A percentile compares a stretch with the other conserved stretches of the same genome.
These are phyloP conservation scores for Drosophila diplacantha DNA, from an alignment of 2,888 invertebrate genomes.

Conservation along the genomic window DNA sequence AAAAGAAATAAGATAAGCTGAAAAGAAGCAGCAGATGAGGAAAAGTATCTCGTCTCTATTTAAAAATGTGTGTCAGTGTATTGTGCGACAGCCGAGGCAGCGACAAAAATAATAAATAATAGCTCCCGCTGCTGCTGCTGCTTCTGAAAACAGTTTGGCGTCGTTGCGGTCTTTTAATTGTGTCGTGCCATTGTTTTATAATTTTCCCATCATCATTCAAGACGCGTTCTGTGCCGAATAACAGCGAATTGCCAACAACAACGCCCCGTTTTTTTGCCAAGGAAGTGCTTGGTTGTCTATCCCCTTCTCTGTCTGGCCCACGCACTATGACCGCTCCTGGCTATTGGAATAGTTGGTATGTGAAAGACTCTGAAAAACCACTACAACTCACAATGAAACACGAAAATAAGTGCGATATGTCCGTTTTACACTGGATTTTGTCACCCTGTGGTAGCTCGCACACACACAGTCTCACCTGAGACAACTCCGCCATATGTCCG, in stretches of 20 bases:
- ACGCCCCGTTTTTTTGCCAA: constrained; percentile 54
- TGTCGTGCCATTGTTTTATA: constrained; percentile 66
- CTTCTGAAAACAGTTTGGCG: constrained; percentile 41
- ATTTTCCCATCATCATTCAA: constrained; percentile 56
- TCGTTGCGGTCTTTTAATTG: constrained; percentile 53
- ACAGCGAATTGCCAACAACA: constrained; percentile 50
- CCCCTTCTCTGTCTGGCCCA: constrained; percentile 48
- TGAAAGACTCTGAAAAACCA: constrained; percentile 39
- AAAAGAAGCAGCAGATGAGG: constrained; percentile 47
- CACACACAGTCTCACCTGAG: constrained; percentile 58
- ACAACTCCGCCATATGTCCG: constrained; percentile 63
- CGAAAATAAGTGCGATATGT: constrained; percentile 28
- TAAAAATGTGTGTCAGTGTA: constrained; percentile 71
- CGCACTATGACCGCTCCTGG: constrained; percentile 54
- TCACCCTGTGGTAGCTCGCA: constrained; percentile 50
- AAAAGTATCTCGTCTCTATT: constrained; percentile 70
- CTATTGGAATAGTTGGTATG: constrained; percentile 50
- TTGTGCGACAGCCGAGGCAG: constrained; percentile 45
- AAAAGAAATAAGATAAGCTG: constrained; percentile 66
- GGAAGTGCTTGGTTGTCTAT: constrained; percentile 17
- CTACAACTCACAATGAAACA: constrained; percentile 6
- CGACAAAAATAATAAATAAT: constrained; percentile 62
- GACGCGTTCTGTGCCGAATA: constrained; percentile 62
- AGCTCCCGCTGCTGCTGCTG: constrained; percentile 33
- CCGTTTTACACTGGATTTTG: constrained; percentile 47